phyloP scores from a whole-genome alignment of 2,113 vertebrate genomes.

The Calypte anna region DNA sequence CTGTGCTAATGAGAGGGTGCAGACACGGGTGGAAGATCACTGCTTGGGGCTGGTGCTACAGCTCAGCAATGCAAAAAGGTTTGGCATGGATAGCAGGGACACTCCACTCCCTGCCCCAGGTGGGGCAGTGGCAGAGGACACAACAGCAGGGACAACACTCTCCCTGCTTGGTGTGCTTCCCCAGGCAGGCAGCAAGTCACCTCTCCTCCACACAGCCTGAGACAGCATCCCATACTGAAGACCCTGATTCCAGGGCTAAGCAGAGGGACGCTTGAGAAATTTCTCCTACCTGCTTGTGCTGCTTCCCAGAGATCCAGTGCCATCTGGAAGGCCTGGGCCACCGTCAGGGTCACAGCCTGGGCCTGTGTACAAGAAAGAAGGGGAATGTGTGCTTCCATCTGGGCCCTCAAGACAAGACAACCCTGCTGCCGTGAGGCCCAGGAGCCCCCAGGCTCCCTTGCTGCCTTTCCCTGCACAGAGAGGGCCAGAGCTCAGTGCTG shows the following conservation, averaged over 20 bases:
- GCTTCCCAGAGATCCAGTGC: constrained; percentile 90
- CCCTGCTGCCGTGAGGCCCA: neutral
- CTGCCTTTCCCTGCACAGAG: neutral
- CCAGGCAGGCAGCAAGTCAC: neutral
- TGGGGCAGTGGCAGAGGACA: neutral
- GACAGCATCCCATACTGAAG: neutral
- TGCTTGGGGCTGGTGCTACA: neutral
- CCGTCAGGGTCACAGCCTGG: constrained; percentile 89
- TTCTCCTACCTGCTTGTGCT: constrained; percentile 82
- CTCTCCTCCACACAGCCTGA: neutral
- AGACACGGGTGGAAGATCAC: neutral
- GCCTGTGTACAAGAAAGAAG: constrained; percentile 73
- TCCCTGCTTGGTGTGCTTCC: neutral
- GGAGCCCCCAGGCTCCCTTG: neutral
- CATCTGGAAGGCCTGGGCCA: constrained; percentile 91
- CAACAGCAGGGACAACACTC: neutral
- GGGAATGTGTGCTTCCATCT: neutral
- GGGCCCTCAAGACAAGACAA: neutral
- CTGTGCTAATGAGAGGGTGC: neutral
- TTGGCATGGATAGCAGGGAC: neutral
- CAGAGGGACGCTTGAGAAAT: neutral
- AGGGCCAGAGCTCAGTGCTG: neutral
- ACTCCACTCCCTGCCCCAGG: too few relatives aligned
- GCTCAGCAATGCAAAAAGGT: neutral
- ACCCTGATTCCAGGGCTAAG: neutral